These are phyloP conservation scores for Ataeniobius toweri DNA, from an alignment of 2,797 vertebrate genomes.

Conservation along the genomic window DNA sequence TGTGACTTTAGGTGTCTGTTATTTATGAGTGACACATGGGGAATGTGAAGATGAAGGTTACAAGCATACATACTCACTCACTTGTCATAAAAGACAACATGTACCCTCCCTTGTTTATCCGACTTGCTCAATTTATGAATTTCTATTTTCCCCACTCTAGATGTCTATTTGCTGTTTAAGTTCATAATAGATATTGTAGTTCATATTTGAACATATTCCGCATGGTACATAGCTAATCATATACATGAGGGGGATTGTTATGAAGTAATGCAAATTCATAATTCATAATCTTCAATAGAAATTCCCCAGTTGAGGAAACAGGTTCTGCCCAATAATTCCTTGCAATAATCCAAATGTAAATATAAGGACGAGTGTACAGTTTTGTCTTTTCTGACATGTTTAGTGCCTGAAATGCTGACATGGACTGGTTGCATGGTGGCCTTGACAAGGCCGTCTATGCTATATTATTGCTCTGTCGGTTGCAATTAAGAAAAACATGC, in stretches of 20 bases:
- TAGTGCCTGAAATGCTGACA: constrained; percentile 20
- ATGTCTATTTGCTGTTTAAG: not conserved
- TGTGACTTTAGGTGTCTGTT: not conserved
- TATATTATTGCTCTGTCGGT: constrained; percentile 65
- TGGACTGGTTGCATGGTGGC: constrained; percentile 7
- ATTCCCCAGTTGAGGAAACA: not conserved
- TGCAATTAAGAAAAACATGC: constrained; percentile 72
- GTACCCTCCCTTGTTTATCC: not conserved
- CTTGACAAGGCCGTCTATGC: constrained; percentile 25
- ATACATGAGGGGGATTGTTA: not conserved
- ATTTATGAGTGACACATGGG: not conserved
- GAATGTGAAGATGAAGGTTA: not conserved
- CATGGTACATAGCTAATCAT: not conserved
- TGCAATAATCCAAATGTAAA: constrained; percentile 1
- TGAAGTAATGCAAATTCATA: not conserved
- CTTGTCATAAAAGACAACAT: constrained; percentile 5
- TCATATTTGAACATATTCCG: not conserved
- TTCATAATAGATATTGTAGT: not conserved
- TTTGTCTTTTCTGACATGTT: constrained; percentile 19
- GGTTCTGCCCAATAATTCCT: constrained; percentile 17
- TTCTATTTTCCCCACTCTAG: too few species aligned
- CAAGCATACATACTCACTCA: not conserved
- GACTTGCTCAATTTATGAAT: not conserved
- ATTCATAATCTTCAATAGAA: too few species aligned
- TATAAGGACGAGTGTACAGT: not conserved